A percentile compares a stretch with the other conserved stretches of the same genome.
phyloP scores from a whole-genome alignment of 2,888 invertebrate species.

The Meta bourneti region DNA sequence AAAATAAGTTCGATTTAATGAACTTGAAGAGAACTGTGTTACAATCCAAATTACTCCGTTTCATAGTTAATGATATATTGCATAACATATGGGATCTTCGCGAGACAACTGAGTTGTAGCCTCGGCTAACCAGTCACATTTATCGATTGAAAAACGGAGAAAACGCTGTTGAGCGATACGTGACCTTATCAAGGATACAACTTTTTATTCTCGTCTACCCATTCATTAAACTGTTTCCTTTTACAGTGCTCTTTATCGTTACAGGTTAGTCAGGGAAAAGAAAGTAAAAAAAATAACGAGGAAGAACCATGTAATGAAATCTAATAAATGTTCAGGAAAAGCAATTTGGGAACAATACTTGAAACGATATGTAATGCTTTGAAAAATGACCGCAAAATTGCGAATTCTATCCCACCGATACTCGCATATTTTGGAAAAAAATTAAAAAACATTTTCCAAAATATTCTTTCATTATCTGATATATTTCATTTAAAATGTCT shows the following conservation, averaged over 20 bases:
- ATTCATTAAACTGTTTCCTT: neutral
- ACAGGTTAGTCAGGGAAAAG: neutral
- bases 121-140: slow-evolving; percentile 28
- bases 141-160: slow-evolving; percentile 38
- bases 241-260: neutral
- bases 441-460: too few species aligned
- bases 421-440: too few species aligned
- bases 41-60: slow-evolving; percentile 15
- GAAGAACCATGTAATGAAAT: neutral
- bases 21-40: too few species aligned
- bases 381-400: too few species aligned
- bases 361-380: too few species aligned
- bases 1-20: too few species aligned
- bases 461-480: too few species aligned
- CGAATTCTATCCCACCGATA: too few species aligned
- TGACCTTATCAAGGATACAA: slow-evolving; percentile 22
- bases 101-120: neutral
- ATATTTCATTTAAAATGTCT: too few species aligned
- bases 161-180: slow-evolving; percentile 5
- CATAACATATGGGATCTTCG: slow-evolving; percentile 20
- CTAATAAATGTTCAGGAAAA: neutral
- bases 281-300: neutral
- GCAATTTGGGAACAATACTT: neutral
- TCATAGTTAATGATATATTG: slow-evolving; percentile 2
- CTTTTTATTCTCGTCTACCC: neutral